Evolutionary conservation across 2,888 invertebrate species (phyloP).

Genomic region (Nasonia oneida): DNA sequence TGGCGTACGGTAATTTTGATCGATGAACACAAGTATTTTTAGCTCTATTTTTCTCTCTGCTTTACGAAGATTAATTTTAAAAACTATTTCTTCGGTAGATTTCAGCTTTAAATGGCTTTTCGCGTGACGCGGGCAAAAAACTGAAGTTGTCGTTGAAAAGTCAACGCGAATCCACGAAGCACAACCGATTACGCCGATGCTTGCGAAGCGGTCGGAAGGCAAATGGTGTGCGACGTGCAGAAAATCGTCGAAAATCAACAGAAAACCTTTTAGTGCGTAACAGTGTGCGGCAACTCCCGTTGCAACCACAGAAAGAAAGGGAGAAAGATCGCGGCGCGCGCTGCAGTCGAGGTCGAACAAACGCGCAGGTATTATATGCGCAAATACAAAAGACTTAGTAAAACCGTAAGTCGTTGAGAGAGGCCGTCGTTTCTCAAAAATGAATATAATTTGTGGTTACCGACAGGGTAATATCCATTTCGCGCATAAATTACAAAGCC

Average conservation of each 20-base stretch:
- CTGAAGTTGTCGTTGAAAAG: background rate
- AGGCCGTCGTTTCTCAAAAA: conserved; percentile 27
- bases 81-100: background rate
- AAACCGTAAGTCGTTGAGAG: conserved; percentile 1
- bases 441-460: conserved; percentile 41
- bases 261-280: conserved; percentile 43
- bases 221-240: background rate
- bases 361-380: background rate
- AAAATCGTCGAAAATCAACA: conserved; percentile 46
- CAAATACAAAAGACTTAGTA: background rate
- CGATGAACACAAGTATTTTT: too few species aligned
- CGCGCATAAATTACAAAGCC: conserved; percentile 27
- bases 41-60: too few species aligned
- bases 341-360: conserved; percentile 8
- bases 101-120: background rate
- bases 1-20: too few species aligned
- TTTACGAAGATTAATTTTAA: too few species aligned
- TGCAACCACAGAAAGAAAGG: conserved; percentile 12
- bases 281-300: conserved; percentile 29
- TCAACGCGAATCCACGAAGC: background rate
- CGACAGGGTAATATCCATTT: conserved; percentile 34
- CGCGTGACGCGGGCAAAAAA: background rate
- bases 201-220: background rate
- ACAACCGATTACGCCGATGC: background rate
- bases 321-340: background rate